A percentile compares a stretch with the other conserved stretches of the same genome.
phyloP scores from a whole-genome alignment of 2,888 invertebrate genomes.

The Poecilobothrus nobilitatus region DNA sequence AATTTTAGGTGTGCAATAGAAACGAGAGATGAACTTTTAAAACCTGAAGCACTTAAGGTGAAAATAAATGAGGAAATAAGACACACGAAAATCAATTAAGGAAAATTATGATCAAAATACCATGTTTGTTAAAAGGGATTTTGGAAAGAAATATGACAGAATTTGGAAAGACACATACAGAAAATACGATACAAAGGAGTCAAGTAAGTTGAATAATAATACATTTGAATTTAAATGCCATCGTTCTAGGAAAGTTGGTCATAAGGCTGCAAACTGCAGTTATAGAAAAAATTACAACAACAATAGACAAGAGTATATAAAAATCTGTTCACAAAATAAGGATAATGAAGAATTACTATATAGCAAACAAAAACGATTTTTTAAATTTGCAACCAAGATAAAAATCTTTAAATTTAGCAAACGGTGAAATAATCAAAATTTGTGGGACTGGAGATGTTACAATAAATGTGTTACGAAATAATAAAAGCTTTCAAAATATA shows the following conservation, averaged over 20 bases:
- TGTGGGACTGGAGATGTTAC: background rate
- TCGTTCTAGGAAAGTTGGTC: too few relatives aligned
- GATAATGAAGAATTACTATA: background rate
- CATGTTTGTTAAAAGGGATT: conserved; percentile 8
- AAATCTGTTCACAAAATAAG: background rate
- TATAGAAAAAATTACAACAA: background rate
- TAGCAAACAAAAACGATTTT: conserved; percentile 7
- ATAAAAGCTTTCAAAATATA: background rate
- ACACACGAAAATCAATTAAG: conserved; percentile 20
- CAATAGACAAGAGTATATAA: background rate
- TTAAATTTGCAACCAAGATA: conserved; percentile 4
- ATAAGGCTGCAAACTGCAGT: conserved; percentile 10
- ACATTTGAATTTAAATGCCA: too few relatives aligned
- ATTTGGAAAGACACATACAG: conserved; percentile 13
- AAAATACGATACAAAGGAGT: conserved; percentile 12
- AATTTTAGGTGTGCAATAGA: conserved; percentile 36
- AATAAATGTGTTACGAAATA: too few relatives aligned
- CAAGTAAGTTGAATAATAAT: too few relatives aligned
- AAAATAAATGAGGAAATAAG: conserved; percentile 24
- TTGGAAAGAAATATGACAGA: too few relatives aligned
- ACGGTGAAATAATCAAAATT: background rate
- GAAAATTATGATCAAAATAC: background rate
- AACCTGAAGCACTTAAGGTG: conserved; percentile 14
- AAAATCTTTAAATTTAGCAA: conserved; percentile 12
- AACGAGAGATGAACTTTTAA: conserved; percentile 30